phyloP scores from a whole-genome alignment of 2,797 vertebrate genomes.

The Mergus octosetaceus region DNA sequence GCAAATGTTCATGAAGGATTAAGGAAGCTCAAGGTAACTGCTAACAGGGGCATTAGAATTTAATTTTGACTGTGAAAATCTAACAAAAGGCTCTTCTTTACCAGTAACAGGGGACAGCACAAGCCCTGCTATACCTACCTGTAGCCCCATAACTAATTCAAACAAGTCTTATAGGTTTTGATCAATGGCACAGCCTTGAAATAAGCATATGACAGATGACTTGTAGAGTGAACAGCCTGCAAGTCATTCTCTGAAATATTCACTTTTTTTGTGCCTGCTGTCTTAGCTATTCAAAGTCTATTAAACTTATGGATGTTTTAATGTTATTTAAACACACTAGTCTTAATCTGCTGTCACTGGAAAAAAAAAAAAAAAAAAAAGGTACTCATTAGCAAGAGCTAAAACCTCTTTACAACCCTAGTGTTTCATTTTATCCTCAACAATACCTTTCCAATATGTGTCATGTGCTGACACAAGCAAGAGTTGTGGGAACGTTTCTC shows the following conservation, averaged over 20 bases:
- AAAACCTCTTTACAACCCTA: slow-evolving; percentile 15
- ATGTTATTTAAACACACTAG: slow-evolving; percentile 37
- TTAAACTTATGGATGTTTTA: slow-evolving; percentile 30
- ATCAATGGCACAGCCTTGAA: neutral
- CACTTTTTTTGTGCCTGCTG: neutral
- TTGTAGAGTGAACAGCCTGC: neutral
- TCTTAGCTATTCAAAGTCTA: slow-evolving; percentile 5
- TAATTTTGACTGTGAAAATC: neutral
- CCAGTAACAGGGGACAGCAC: neutral
- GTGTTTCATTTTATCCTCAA: slow-evolving; percentile 35
- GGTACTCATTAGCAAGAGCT: slow-evolving; percentile 6
- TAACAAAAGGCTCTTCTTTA: neutral
- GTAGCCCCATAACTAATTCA: neutral
- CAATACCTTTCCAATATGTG: slow-evolving; percentile 7
- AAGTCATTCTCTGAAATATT: neutral
- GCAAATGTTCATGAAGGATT: neutral
- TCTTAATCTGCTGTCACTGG: slow-evolving; percentile 18
- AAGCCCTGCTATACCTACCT: neutral
- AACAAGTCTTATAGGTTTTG: neutral
- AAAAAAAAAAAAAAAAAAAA: neutral
- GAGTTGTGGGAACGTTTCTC: neutral
- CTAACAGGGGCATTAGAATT: neutral
- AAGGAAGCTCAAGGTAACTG: neutral
- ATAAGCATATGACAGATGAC: neutral
- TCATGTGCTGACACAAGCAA: slow-evolving; percentile 30